Percentiles rank a stretch among this genome's conserved stretches.
Evolutionary conservation across 2,113 vertebrate species (phyloP).

Genomic region (Mystacornis crossleyi): DNA sequence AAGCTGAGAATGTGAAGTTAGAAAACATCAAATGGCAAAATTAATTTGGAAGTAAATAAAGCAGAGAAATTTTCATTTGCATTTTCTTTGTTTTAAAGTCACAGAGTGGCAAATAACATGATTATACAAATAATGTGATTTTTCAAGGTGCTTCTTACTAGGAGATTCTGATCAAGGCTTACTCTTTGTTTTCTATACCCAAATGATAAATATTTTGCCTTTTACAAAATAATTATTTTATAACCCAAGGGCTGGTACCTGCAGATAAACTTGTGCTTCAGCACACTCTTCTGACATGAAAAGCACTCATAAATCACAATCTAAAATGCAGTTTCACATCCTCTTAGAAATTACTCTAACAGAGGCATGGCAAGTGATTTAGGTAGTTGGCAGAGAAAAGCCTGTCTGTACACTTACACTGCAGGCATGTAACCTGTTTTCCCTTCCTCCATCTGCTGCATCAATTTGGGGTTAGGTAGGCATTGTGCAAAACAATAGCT

Average conservation of each 20-base stretch:
- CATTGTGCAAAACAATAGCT: not conserved
- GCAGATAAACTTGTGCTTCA: not conserved
- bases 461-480: not conserved
- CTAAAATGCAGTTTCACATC: not conserved
- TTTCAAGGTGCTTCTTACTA: not conserved
- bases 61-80: not conserved
- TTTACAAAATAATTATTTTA: not conserved
- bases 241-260: not conserved
- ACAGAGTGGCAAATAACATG: not conserved
- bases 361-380: constrained; percentile 43
- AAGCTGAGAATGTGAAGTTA: not conserved
- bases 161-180: not conserved
- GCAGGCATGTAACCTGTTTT: constrained; percentile 57
- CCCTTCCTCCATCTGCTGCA: constrained; percentile 60
- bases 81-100: constrained; percentile 7
- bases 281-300: constrained; percentile 1
- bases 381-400: constrained; percentile 49
- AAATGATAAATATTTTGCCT: not conserved
- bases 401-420: constrained; percentile 42
- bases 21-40: not conserved
- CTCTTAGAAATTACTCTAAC: constrained; percentile 17
- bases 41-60: not conserved
- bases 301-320: not conserved
- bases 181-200: not conserved
- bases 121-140: not conserved